Evolutionary conservation across 37 sponge, comb jelly and placozoan genomes (phyloP), one percentile per base, ranked within the genome.

Genomic region (Tethya wilhelma): DNA sequence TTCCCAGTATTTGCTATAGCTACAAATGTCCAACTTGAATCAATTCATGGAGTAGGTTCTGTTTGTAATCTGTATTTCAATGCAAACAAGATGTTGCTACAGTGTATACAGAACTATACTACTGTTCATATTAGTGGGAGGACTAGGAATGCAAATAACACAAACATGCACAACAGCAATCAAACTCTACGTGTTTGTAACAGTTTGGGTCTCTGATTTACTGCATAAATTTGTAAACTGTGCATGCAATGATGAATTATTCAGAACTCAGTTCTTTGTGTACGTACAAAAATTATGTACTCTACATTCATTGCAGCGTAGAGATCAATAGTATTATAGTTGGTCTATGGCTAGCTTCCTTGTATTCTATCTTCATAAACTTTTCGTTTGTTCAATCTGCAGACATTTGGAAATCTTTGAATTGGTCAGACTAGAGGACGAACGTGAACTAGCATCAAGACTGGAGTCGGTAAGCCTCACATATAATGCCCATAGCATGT

Each of bases 321-420:
- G 55, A 17, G 11, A 17, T 49, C 11, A 49, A 20, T 12, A n/a
- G 63, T 60, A 23, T 8, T n/a, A 60, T 60, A 60, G n/a, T 60
- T 23, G 25, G n/a, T 26, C 29, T 60, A 26, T 7, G 14, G 6
- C 63, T 60, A 26, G 14, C 12, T 26, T 60, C 8, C 6, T 60
- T 34, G 12, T 26, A 31, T 26, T 36, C 33, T 33, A 31, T 39
- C 5, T 30, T 56, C 58, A 22, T 39, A 5, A 5, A 11, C 42
- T 19, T 37, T 5, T 44, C 73, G 22, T 9, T 67, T 5, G 8
- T 34, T 7, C 17, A 19, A 36, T 70, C 26, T 37, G 44, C 53
- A 93, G 94, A 49, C 94, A 93, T 34, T 30, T 93, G 49, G 90
- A 86, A 49, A 89, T 93, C 11, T 93, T 93, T 83, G 90, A 89